Evolutionary conservation across 2,888 invertebrate species (phyloP).

Genomic region (Trichopoda pennipes): DNA sequence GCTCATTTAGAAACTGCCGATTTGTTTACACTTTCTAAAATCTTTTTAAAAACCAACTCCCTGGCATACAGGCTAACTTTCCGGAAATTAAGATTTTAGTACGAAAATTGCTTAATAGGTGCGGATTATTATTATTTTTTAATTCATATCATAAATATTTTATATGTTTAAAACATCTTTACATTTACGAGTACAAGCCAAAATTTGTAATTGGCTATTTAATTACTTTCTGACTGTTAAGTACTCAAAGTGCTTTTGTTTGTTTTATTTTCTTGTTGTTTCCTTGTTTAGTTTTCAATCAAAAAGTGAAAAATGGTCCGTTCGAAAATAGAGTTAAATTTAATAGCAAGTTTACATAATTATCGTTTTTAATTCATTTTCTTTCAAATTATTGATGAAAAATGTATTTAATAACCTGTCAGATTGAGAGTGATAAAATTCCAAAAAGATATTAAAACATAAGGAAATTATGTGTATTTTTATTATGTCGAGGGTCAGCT

Average conservation of each 20-base stretch:
- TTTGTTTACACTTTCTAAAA: no score
- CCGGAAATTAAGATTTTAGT: no score
- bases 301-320: slow-evolving; percentile 19
- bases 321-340: slow-evolving; percentile 50
- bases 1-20: no score
- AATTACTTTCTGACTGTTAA: background rate
- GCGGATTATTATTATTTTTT: no score
- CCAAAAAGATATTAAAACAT: background rate
- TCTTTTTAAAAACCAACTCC: no score
- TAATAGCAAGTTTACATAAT: slow-evolving; percentile 40
- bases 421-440: background rate
- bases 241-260: background rate
- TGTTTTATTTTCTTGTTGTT: background rate
- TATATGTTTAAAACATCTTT: no score
- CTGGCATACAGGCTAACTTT: no score
- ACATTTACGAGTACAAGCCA: no score
- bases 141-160: no score
- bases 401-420: slow-evolving; percentile 37
- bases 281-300: slow-evolving; percentile 23
- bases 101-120: no score
- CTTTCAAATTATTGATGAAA: slow-evolving; percentile 59
- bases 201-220: no score
- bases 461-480: slow-evolving; percentile 33
- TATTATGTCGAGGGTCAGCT: slow-evolving; percentile 39
- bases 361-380: slow-evolving; percentile 32